phyloP scores from a whole-genome alignment of 2,888 invertebrate species.

The Ametastegia equiseti region DNA sequence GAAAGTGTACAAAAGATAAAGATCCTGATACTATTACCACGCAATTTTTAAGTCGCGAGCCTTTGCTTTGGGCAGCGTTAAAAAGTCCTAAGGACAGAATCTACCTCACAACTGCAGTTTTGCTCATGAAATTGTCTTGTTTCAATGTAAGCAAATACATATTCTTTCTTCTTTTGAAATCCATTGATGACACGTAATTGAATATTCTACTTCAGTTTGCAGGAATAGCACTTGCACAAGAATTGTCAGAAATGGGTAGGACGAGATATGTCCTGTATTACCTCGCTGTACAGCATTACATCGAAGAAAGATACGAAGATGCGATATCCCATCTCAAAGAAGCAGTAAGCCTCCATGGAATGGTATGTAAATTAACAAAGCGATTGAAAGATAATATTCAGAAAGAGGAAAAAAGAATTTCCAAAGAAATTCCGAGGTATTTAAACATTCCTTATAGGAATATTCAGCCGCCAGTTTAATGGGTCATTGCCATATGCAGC shows the following conservation, averaged over 20 bases:
- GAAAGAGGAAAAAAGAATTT: neutral
- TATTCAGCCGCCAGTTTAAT: constrained; percentile 63
- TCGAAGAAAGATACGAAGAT: constrained; percentile 59
- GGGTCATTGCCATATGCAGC: constrained; percentile 63
- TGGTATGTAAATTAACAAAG: constrained; percentile 55
- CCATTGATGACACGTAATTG: neutral
- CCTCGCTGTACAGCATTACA: constrained; percentile 63
- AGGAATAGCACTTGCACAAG: constrained; percentile 62
- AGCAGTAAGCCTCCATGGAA: constrained; percentile 59
- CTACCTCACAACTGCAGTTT: constrained; percentile 56
- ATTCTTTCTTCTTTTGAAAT: neutral
- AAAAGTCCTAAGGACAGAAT: constrained; percentile 58
- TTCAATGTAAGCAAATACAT: constrained; percentile 58
- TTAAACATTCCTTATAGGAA: constrained; percentile 57
- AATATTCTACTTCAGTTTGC: constrained; percentile 60
- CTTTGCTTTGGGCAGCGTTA: constrained; percentile 64
- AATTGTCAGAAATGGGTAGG: constrained; percentile 56
- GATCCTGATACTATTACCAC: constrained; percentile 47
- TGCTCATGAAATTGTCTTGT: constrained; percentile 63
- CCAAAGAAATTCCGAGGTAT: neutral
- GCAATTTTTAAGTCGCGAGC: constrained; percentile 55
- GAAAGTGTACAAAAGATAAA: constrained; percentile 62
- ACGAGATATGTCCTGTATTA: constrained; percentile 63
- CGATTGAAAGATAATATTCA: neutral
- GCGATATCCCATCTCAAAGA: constrained; percentile 63